phyloP scores from a whole-genome alignment of 2,797 vertebrate species.

The Phoxinus dragarum region DNA sequence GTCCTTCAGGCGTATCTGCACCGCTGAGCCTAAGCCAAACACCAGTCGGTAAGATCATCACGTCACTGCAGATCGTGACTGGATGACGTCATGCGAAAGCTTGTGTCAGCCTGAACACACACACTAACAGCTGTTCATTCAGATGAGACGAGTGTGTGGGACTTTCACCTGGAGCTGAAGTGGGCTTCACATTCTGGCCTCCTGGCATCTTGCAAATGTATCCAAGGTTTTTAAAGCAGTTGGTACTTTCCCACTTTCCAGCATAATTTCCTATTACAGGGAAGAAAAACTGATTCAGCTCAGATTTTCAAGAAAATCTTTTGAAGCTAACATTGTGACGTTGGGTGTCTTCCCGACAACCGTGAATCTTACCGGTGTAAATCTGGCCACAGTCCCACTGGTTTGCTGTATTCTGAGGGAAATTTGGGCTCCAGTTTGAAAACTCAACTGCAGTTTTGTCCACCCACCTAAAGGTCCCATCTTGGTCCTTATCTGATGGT shows the following conservation, averaged over 20 bases:
- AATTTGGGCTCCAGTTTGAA: slow-evolving; percentile 76
- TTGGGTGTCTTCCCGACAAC: background rate
- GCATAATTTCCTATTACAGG: slow-evolving; percentile 75
- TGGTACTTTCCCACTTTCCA: slow-evolving; percentile 82
- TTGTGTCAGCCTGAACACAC: background rate
- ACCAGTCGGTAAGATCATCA: background rate
- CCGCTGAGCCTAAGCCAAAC: background rate
- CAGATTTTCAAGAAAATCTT: background rate
- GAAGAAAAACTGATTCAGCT: background rate
- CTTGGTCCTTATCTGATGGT: slow-evolving; percentile 75
- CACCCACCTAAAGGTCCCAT: slow-evolving; percentile 78
- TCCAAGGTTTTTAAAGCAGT: slow-evolving; percentile 80
- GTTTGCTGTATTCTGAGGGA: slow-evolving; percentile 72
- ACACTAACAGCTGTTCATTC: background rate
- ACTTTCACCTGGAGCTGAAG: slow-evolving; percentile 72
- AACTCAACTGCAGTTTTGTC: slow-evolving; percentile 69
- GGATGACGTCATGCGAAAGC: no score
- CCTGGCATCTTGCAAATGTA: slow-evolving; percentile 82
- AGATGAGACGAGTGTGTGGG: background rate
- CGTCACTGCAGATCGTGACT: no score
- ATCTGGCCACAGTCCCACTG: slow-evolving; percentile 84
- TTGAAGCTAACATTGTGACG: background rate
- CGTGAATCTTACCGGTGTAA: slow-evolving; percentile 73
- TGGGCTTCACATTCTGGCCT: slow-evolving; percentile 78
- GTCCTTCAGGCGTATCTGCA: no score